Evolutionary conservation across 1,140 invertebrate species (phyloP).

Genomic region (Papilio polytes): DNA sequence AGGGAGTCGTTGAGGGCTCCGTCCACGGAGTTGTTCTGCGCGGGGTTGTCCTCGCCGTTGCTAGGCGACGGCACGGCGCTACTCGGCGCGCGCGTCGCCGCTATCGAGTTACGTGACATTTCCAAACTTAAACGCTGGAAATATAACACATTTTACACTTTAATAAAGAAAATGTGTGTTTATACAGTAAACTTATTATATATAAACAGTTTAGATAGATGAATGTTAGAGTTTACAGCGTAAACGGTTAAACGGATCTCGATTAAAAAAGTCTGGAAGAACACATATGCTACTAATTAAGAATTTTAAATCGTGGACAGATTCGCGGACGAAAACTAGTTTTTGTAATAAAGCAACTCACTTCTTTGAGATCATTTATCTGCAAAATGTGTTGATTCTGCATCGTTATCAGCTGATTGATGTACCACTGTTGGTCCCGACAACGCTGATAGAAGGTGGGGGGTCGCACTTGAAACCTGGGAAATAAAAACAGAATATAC

Average conservation of each 20-base stretch:
- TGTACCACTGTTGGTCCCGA: slow-evolving; percentile 97
- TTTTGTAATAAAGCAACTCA: slow-evolving; percentile 63
- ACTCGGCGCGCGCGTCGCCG: slow-evolving; percentile 77
- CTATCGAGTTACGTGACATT: slow-evolving; percentile 87
- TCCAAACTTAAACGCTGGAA: slow-evolving; percentile 88
- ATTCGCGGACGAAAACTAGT: too few species aligned
- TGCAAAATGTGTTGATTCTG: slow-evolving; percentile 92
- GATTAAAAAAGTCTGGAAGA: too few species aligned
- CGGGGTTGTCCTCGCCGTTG: slow-evolving; percentile 55
- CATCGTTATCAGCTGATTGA: slow-evolving; percentile 92
- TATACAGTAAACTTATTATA: background rate
- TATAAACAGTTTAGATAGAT: too few species aligned
- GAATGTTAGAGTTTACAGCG: too few species aligned
- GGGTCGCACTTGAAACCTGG: slow-evolving; percentile 95
- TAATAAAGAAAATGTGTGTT: slow-evolving; percentile 44
- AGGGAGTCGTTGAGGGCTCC: slow-evolving; percentile 54
- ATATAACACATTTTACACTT: too few species aligned
- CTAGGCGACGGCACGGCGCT: slow-evolving; percentile 46
- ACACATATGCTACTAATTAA: too few species aligned
- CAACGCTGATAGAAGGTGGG: slow-evolving; percentile 97
- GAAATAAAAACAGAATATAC: too few species aligned
- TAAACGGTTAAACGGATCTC: too few species aligned
- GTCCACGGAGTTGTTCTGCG: slow-evolving; percentile 70
- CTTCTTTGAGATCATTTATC: slow-evolving; percentile 94
- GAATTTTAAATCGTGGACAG: too few species aligned